Percentiles rank a stretch among this genome's conserved stretches.
Conservation (phyloP, 2,888 invertebrate species). For the Drosophila paramelanica region DNA sequence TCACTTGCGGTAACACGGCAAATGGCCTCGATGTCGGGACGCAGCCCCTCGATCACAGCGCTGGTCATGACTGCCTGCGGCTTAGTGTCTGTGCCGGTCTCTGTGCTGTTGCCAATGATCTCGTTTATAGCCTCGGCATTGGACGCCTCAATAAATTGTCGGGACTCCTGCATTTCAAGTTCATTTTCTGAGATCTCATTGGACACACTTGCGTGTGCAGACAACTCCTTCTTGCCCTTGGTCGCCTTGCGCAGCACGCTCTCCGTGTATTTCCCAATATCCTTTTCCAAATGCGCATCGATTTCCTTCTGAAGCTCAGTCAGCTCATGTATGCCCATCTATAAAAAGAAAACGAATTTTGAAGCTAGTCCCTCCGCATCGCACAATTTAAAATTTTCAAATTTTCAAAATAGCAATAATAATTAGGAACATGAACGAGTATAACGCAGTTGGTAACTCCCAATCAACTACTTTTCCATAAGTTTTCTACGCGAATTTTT, state of each 20-base stretch:
- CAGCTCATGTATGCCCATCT: slow-evolving; percentile 88
- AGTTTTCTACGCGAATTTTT: too few species aligned
- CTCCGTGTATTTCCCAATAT: slow-evolving; percentile 85
- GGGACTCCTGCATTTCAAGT: slow-evolving; percentile 84
- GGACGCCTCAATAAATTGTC: slow-evolving; percentile 85
- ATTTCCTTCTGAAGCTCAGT: slow-evolving; percentile 94
- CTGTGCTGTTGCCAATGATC: slow-evolving; percentile 81
- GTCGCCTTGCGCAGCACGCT: slow-evolving; percentile 53
- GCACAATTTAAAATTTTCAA: too few species aligned
- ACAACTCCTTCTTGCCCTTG: slow-evolving; percentile 22
- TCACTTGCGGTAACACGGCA: slow-evolving; percentile 88
- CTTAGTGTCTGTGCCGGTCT: slow-evolving; percentile 29
- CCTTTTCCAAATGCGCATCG: slow-evolving; percentile 91
- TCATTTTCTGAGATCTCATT: slow-evolving; percentile 62
- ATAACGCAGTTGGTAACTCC: too few species aligned
- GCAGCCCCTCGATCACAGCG: slow-evolving; percentile 84
- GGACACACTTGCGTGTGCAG: slow-evolving; percentile 2
- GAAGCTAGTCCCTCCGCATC: too few species aligned
- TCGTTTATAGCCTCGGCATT: slow-evolving; percentile 85
- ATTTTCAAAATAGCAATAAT: too few species aligned
- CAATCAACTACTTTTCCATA: too few species aligned
- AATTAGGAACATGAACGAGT: too few species aligned
- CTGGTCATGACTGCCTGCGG: slow-evolving; percentile 32
- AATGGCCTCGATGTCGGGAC: slow-evolving; percentile 91
- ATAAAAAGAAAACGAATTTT: neutral